Base-by-base conservation (phyloP, 2,888 invertebrate genomes). In the Brachyptera risi region DNA sequence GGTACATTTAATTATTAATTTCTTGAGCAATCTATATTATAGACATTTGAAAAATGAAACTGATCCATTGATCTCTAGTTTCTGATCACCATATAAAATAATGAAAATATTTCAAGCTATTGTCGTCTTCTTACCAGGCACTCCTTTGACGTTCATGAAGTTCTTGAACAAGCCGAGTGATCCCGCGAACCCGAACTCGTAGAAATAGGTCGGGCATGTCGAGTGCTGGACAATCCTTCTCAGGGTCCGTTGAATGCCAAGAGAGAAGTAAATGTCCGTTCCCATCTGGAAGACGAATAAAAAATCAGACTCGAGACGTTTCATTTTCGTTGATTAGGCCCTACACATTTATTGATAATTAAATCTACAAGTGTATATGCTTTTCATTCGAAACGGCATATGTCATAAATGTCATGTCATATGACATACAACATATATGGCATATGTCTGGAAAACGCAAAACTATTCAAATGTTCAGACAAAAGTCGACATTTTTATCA, bases 121-220 rank as follows among this genome's bases (percentile, higher is more conserved):
- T 24, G n/a, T n/a, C 21, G 24, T 3, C 3, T 23, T 24, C 7
- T 49, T 54, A 54, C 54, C 54, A 37, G 54, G 54, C 37, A 54
- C 35, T 9, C 37, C 23, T 21, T 47, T 54, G 37, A 3, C 37
- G 19, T 23, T 37, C n/a, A 54, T 5, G 54, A 54, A 37, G 37
- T 54, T 54, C 35, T 54, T 54, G 21, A n/a, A 54, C 11, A 54
- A 19, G 9, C 54, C 54, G 37, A 54, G 23, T 7, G 35, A 35
- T 17, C 54, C 54, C 17, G 11, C 35, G 21, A 37, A 17, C 1
- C 35, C 31, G 23, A 54, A 54, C 54, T 54, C 54, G 54, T 54
- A 54, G 37, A 21, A 54, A 37, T 37, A 54, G 9, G 54, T 54
- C 13, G 54, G 54, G 9, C 17, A 17, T 11, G 35, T 5, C 2